These are phyloP conservation scores for Petrolisthes cinctipes DNA, from an alignment of 2,888 invertebrate species.

Conservation along the genomic window DNA sequence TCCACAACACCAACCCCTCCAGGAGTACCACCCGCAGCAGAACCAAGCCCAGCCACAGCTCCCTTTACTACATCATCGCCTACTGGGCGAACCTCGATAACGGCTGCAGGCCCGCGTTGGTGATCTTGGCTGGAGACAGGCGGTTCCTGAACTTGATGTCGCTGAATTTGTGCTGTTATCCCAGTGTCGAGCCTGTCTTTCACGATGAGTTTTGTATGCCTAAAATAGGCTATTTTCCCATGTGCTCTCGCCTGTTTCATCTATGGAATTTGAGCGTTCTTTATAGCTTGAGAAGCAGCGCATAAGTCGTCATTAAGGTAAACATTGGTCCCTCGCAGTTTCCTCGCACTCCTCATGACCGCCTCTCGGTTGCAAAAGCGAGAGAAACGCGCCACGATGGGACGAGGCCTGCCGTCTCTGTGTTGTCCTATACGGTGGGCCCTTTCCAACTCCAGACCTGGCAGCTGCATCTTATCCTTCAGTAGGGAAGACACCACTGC, in stretches of 20 bases:
- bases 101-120: not conserved
- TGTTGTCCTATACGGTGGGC: too few species aligned
- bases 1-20: not conserved
- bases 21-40: not conserved
- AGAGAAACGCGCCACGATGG: too few species aligned
- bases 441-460: too few species aligned
- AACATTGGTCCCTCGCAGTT: too few species aligned
- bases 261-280: not conserved
- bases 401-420: too few species aligned
- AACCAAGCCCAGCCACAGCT: slow-evolving; percentile 5
- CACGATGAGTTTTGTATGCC: slow-evolving; percentile 19
- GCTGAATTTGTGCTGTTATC: not conserved
- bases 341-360: too few species aligned
- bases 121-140: not conserved
- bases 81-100: not conserved
- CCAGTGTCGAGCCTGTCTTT: too few species aligned
- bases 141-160: not conserved
- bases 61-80: not conserved
- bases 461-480: too few species aligned
- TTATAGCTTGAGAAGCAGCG: too few species aligned
- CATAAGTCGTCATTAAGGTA: not conserved
- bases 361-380: too few species aligned
- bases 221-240: slow-evolving; percentile 14
- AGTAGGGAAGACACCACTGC: too few species aligned
- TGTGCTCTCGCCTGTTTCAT: slow-evolving; percentile 16